A percentile compares a stretch with the other conserved stretches of the same genome.
Evolutionary conservation across 2,888 invertebrate genomes (phyloP).

Genomic region (Kuschelorhynchus macadamiae): DNA sequence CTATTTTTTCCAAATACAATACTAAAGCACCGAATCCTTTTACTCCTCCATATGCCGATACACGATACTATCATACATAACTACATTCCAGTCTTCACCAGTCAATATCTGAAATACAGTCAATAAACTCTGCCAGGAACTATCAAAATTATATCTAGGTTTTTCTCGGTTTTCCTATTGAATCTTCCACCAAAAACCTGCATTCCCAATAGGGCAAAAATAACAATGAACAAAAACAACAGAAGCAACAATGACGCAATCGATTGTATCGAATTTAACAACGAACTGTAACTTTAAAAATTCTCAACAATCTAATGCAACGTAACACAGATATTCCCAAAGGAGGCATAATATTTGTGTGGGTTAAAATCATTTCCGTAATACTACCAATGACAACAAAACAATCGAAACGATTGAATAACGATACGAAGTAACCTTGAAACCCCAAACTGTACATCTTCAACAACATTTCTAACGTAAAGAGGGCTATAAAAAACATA

Average conservation of each 20-base stretch:
- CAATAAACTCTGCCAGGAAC: constrained; percentile 97
- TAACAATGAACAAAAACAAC: constrained; percentile 99
- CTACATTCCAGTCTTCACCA: constrained; percentile 99
- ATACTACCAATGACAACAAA: constrained; percentile 99
- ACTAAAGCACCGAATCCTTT: constrained; percentile 91
- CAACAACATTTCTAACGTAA: constrained; percentile 98
- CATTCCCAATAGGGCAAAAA: constrained; percentile 99
- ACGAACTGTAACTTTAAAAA: constrained; percentile 99
- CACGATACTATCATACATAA: constrained; percentile 99
- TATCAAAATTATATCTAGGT: constrained; percentile 97
- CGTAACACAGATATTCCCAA: constrained; percentile 97
- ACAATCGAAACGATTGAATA: constrained; percentile 99
- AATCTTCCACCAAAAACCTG: constrained; percentile 99
- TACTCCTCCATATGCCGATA: constrained; percentile 97
- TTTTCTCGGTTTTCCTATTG: constrained; percentile 89
- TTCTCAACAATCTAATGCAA: constrained; percentile 95
- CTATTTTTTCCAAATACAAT: constrained; percentile 98
- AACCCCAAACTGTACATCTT: constrained; percentile 99
- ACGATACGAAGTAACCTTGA: constrained; percentile 98
- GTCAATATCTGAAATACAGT: constrained; percentile 98
- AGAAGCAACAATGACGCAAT: constrained; percentile 97
- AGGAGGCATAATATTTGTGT: constrained; percentile 94
- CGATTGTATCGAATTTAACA: constrained; percentile 98
- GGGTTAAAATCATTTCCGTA: constrained; percentile 94
- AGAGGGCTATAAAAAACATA: constrained; percentile 97